Evolutionary conservation across 2,888 invertebrate species (phyloP), one percentile per base, ranked within the genome.

Genomic region (Pyrrhia umbra): DNA sequence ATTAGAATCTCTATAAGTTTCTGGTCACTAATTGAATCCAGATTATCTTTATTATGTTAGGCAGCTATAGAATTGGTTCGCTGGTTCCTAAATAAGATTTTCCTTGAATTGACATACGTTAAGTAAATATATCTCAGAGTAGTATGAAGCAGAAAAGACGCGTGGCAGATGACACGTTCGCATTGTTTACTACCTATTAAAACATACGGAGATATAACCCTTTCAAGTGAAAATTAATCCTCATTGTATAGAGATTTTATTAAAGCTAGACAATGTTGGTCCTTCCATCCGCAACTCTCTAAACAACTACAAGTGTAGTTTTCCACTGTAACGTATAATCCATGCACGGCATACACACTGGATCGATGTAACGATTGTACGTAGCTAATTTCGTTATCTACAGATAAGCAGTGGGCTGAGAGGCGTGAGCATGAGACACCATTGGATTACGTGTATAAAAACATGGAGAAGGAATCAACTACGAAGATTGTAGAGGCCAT

Each of bases 361-460:
- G 92, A 93, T 93, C 93, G 92, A 92, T 93, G 90, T 86, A 80
- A 85, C 79, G 87, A 87, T 87, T 87, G 83, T 85, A 87, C 87
- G 85, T 85, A 85, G 84, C 85, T 92, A 92, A 92, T 90, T 88
- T 89, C 70, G 90, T 94, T 94, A 94, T 94, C 94, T 88, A 54
- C 86, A 93, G 94, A 94, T 94, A 94, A 94, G 89, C 89, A 81
- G 87, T 90, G 93, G 92, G 85, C 86, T 85, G 88, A 87, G 75
- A 83, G 87, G 79, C 85, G 83, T 64, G 84, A 83, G 79, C 83
- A 81, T 81, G 87, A 84, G 84, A 86, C 84, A 81, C 85, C 86
- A 78, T 85, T 90, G 90, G 86, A 88, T 65, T 83, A 86, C 70
- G 63, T 62, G 47, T 66, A 62, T 4, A 73, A 68, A 62, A 73